Evolutionary conservation across 1,140 invertebrate genomes (phyloP).

Genomic region (Drosophila tani): DNA sequence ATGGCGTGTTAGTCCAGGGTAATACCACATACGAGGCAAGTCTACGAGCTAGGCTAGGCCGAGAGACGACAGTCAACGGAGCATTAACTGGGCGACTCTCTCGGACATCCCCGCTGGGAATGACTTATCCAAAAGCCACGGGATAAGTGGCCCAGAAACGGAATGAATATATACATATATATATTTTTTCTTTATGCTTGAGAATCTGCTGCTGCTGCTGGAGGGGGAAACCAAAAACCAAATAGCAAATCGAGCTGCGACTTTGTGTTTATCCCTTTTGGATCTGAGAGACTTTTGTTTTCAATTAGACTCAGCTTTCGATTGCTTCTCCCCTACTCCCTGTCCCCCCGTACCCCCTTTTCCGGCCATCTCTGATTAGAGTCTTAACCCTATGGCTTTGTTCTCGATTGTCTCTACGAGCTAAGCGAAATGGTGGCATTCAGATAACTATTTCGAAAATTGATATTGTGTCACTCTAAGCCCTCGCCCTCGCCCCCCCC

Average conservation of each 20-base stretch:
- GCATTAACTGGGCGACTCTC: conserved; percentile 12
- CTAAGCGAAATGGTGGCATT: conserved; percentile 12
- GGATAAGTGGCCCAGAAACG: conserved; percentile 19
- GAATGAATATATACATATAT: conserved; percentile 7
- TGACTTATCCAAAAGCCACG: conserved; percentile 24
- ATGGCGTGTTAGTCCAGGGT: conserved; percentile 28
- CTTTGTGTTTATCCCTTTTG: conserved; percentile 18
- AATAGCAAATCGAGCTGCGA: conserved; percentile 22
- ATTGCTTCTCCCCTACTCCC: not conserved
- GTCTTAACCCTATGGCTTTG: conserved; percentile 23
- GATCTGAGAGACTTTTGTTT: conserved; percentile 21
- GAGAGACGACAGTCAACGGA: not conserved
- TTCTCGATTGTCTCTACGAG: conserved; percentile 15
- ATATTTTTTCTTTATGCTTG: no score
- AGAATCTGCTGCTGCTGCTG: no score
- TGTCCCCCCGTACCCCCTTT: not conserved
- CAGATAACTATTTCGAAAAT: conserved; percentile 16
- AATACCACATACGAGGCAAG: conserved; percentile 12
- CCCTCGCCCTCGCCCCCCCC: not conserved
- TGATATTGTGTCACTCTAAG: conserved; percentile 2
- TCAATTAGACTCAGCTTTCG: conserved; percentile 26
- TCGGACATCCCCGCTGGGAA: conserved; percentile 17
- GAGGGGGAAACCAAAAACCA: conserved; percentile 8
- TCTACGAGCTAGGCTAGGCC: not conserved
- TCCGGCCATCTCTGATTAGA: conserved; percentile 20